Conservation (phyloP, 2,113 vertebrate species). For the Saguinus imperator region DNA sequence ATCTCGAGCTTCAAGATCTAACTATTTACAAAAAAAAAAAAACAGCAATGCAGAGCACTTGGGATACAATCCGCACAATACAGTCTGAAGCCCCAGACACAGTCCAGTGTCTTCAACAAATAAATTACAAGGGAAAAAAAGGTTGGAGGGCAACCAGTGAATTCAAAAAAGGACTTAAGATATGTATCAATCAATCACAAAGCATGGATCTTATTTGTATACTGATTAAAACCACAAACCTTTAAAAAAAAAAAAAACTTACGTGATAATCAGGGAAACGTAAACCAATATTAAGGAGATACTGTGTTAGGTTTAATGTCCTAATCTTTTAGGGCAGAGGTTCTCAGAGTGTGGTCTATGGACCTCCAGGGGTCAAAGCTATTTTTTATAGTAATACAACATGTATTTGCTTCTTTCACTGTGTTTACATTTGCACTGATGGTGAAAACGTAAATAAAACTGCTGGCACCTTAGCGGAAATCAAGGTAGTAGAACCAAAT, state of each 20-base stretch:
- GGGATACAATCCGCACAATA: neutral
- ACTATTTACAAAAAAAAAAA: neutral
- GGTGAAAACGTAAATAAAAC: neutral
- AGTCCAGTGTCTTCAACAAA: neutral
- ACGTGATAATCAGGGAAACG: neutral
- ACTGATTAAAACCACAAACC: neutral
- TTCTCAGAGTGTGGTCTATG: neutral
- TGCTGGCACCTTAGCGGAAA: neutral
- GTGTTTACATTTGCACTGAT: neutral
- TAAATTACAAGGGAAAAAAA: neutral
- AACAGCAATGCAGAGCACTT: neutral
- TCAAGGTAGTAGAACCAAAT: neutral
- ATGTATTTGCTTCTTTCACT: neutral
- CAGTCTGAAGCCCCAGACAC: neutral
- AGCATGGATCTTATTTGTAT: neutral
- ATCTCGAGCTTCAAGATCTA: neutral
- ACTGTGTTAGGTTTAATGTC: neutral
- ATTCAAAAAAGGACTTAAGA: neutral
- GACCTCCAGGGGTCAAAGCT: neutral
- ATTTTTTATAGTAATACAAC: neutral
- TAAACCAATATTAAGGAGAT: neutral
- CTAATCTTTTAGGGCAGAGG: neutral
- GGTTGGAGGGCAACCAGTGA: neutral
- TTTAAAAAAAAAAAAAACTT: neutral
- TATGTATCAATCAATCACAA: neutral